Base-by-base conservation (phyloP, 35 echinoderm and acorn worm genomes). In the Stichopus chloronotus region DNA sequence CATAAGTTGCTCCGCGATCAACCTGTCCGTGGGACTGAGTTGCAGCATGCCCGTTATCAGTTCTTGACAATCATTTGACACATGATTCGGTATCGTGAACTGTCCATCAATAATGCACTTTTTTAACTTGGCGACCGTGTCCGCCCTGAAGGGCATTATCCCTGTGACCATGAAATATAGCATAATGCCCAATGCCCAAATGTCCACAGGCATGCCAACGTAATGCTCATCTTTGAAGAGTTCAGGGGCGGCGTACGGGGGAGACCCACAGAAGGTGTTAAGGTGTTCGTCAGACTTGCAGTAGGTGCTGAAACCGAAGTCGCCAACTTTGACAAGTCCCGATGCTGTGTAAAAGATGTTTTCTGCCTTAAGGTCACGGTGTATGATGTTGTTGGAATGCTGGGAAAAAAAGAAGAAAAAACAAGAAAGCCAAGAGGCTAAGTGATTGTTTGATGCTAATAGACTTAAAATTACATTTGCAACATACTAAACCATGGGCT, bases 201-300 rank as follows among this genome's bases (percentile, higher is more conserved):
- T 94, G 72, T 99, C 97, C 22, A 99, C 97, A 0, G 95, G 93
- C 69, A 90, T 76, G 8, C 97, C 97, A 13, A 96, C 23, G 88
- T 99, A 99, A 77, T 99, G 90, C 86, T 99, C 97, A 58, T 99
- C 97, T 57, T 99, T 99, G 94, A 99, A 99, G 22, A 99, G 90
- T 92, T 99, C 97, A 5, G 97, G 97, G 43, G 97, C 97, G 13
- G 97, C 97, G 72, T 99, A 99, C 6, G 97, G 97, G 12, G 97
- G 97, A n/a, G 97, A 99, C 56, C 97, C 97, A 81, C 97, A 99
- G 93, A 99, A 99, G 4, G 97, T 99, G 80, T 99, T 99, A 23
- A 99, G 86, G 23, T 90, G 95, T 76, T 99, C 97, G 21, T 90
- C 92, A 19, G 82, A 72, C 25, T 93, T 95, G 71, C 93, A 96